Percentiles rank a stretch among this genome's conserved stretches.
phyloP scores from a whole-genome alignment of 2,113 vertebrate genomes.

The Oenanthe melanoleuca region DNA sequence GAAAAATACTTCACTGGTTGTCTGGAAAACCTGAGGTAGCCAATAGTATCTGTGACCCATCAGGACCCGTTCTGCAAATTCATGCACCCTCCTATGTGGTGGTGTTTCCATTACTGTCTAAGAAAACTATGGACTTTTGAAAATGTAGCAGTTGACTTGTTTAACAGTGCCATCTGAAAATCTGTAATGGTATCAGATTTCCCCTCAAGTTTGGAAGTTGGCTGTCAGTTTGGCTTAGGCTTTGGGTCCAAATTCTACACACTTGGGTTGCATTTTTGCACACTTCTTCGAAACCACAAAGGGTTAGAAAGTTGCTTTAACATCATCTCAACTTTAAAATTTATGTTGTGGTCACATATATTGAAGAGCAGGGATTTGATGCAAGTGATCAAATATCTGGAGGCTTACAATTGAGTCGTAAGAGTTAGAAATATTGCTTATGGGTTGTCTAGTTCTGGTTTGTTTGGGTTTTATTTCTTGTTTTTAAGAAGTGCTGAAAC shows the following conservation, averaged over 20 bases:
- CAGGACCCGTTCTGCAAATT: not conserved
- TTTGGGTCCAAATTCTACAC: not conserved
- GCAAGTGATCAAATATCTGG: slow-evolving; percentile 24
- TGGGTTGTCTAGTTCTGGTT: not conserved
- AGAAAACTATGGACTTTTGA: not conserved
- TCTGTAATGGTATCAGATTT: not conserved
- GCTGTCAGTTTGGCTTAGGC: not conserved
- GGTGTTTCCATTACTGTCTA: fast-evolving
- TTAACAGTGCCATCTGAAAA: not conserved
- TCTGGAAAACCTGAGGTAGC: not conserved
- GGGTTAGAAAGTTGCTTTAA: slow-evolving; percentile 51
- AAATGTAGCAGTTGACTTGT: not conserved
- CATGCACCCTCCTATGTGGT: fast-evolving
- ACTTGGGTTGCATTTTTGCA: not conserved
- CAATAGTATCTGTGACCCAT: not conserved
- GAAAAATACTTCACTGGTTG: not conserved
- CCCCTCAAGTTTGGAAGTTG: not conserved
- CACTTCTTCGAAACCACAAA: slow-evolving; percentile 13
- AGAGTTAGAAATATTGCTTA: not conserved
- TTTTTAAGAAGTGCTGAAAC: slow-evolving; percentile 52
- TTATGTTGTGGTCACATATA: slow-evolving; percentile 48
- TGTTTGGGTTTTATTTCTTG: slow-evolving; percentile 50
- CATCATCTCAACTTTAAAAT: slow-evolving; percentile 45
- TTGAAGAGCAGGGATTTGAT: slow-evolving; percentile 30
- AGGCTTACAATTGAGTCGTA: not conserved